Base-by-base conservation (phyloP, 2,113 vertebrate species). In the Oenanthe oenanthe region DNA sequence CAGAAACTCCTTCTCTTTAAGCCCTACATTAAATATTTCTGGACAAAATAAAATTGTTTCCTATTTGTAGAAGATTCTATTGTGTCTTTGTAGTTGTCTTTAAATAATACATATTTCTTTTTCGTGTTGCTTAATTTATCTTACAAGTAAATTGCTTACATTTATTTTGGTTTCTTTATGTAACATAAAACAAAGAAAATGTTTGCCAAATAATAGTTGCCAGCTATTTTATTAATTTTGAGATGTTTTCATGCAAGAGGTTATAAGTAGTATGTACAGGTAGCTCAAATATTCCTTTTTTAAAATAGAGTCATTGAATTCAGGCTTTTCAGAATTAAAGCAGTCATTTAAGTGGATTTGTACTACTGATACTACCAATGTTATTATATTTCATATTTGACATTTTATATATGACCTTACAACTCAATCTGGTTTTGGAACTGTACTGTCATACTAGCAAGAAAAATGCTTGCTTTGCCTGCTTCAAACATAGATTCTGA, bases 261-360 rank as follows among this genome's bases (percentile, higher is more conserved):
- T 45, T 79, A 34, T 29, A 85, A 57, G 4, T 0, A 0, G 3
- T 36, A 19, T 1, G 1, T 45, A 36, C 9, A 47, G 5, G 4
- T 70, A 67, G 43, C 7, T 74, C 21, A 87, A 20, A 71, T 17
- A 70, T 45, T 62, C 21, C 7, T 84, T 75, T 47, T 26, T 65
- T 58, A 19, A 43, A 34, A 29, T 24, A 58, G 22, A 66, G 19
- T 36, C 0, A 57, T 7, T 51, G 12, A 73, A 51, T 58, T 57
- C 22, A 58, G 22, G 4, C 12, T 48, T 71, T 24, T 57, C 34
- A 72, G 28, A 90, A 62, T 43, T 53, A 76, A 78, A 76, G 10
- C 10, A 24, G n/a, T 42, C 38, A n/a, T 8, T 72, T 36, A 66
- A 60, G 26, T 56, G 45, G 28, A 51, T 81, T 88, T 85, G 7